Evolutionary conservation across 2,888 invertebrate genomes (phyloP), one percentile per base, ranked within the genome.

Genomic region (Aricia artaxerxes): DNA sequence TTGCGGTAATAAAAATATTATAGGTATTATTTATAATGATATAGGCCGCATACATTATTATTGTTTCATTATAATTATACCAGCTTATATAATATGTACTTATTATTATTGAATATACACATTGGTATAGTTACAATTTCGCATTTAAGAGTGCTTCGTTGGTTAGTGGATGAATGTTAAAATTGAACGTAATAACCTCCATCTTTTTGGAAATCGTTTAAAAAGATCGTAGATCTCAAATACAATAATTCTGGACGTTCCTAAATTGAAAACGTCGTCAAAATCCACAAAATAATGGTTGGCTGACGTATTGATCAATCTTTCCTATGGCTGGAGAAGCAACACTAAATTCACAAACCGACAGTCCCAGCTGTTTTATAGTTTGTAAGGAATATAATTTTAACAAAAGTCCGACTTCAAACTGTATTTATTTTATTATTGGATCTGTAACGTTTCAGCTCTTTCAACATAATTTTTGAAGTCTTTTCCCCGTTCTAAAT

Each of bases 1-100:
- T 7, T 53, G 13, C 44, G 75, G 75, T 49, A 75, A 75, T 75
- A 75, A 75, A 75, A 75, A 75, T 24, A 75, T 75, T 44, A 44
- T 24, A 11, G 75, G 11, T 44, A 49, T 49, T 75, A 11, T 24
- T 11, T 44, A 9, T 24, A 49, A 44, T 44, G 75, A 49, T 75
- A 44, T 49, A 11, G 24, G 49, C 75, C 49, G 49, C 24, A 49
- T 53, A n/a, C 24, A 24, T 24, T 75, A 75, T 31, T 44, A 49
- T 24, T 53, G 75, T 69, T 69, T 35, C 35, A 69, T 69, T 38
- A 16, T 35, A 69, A 35, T 11, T 35, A 5, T 7, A 38, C 35
- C 31, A 69, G 5, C 35, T 38, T 69, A 38, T 6, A 38, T 69
- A 69, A 69, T 38, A 35, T 4, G 35, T 38, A 35, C 13, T 24